Conservation (phyloP, 2,113 vertebrate genomes). For the Chrysochloris asiatica region DNA sequence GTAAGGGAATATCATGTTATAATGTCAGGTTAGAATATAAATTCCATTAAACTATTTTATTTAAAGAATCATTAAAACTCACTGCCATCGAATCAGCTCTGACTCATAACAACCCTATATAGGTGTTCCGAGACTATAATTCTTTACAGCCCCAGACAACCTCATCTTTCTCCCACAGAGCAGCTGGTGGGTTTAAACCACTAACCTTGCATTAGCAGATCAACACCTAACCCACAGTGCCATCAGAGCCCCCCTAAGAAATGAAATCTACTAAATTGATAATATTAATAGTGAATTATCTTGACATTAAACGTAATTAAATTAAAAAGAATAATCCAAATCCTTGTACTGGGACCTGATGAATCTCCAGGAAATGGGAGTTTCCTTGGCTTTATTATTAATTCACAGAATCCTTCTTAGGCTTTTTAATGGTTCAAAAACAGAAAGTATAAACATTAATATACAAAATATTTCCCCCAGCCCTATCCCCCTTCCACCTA, state of each 20-base stretch:
- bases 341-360: background rate
- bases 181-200: no score
- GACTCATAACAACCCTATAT: no score
- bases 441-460: background rate
- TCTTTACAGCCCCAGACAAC: no score
- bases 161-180: no score
- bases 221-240: no score
- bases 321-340: background rate
- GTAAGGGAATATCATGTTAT: background rate
- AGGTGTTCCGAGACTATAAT: no score
- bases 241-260: no score
- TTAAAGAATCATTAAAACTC: background rate
- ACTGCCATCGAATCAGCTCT: no score
- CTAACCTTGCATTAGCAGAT: no score
- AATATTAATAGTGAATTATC: background rate
- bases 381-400: background rate
- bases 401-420: background rate
- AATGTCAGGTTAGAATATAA: background rate
- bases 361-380: background rate
- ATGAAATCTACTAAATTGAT: background rate
- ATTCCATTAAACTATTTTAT: background rate
- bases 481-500: background rate
- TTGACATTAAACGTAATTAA: background rate
- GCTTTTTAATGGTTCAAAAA: background rate
- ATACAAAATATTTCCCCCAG: background rate